Evolutionary conservation across 2,113 vertebrate species (phyloP).

Genomic region (Equus quagga): DNA sequence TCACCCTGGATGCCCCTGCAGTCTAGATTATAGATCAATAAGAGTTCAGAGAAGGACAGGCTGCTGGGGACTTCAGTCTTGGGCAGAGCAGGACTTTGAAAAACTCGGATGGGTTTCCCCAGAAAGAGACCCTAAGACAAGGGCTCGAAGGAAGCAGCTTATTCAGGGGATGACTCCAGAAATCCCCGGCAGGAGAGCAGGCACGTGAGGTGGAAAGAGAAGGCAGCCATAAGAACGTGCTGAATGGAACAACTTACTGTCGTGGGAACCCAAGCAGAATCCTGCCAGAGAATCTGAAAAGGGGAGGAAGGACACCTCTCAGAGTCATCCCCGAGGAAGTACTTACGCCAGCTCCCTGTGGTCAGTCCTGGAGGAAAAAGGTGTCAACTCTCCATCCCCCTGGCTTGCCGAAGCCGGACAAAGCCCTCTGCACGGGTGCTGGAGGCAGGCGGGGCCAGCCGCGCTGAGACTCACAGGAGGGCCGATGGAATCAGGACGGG

Average conservation of each 20-base stretch:
- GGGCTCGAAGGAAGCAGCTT: neutral
- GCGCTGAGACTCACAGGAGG: neutral
- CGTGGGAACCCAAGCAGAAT: neutral
- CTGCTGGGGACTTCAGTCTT: neutral
- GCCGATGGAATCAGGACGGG: neutral
- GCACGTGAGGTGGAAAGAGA: neutral
- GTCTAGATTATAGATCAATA: neutral
- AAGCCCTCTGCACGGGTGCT: neutral
- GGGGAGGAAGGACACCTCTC: too few relatives aligned
- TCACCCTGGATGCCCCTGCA: neutral
- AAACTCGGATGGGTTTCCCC: neutral
- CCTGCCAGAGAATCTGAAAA: neutral
- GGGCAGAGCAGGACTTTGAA: neutral
- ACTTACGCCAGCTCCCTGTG: neutral
- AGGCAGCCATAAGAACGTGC: neutral
- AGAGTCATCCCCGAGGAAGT: neutral
- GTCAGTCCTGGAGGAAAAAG: neutral
- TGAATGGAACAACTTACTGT: neutral
- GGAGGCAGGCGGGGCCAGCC: neutral
- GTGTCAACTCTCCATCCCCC: neutral
- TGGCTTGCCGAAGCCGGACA: neutral
- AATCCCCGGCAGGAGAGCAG: neutral
- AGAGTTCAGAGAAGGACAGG: too few relatives aligned
- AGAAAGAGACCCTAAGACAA: neutral
- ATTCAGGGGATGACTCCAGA: too few relatives aligned